These are phyloP conservation scores for Plodia interpunctella DNA, from an alignment of 1,140 invertebrate genomes.

Conservation along the genomic window DNA sequence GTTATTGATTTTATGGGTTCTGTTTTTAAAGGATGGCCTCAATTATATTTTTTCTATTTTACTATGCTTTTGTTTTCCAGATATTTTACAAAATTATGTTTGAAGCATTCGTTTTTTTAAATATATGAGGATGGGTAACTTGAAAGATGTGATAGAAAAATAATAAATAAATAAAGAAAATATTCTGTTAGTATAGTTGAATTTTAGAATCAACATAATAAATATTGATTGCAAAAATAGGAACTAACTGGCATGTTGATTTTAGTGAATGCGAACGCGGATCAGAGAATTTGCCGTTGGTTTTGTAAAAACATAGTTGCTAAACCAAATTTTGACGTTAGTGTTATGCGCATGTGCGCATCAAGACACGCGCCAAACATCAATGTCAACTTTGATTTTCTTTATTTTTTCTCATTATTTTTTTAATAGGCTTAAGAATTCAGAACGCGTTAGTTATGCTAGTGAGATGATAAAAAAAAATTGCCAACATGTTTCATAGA, in stretches of 20 bases:
- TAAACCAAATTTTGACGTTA: no score
- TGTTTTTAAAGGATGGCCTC: not conserved
- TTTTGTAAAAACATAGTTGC: no score
- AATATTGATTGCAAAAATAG: no score
- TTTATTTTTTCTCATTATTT: not conserved
- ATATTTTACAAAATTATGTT: not conserved
- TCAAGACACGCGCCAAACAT: no score
- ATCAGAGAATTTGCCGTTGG: no score
- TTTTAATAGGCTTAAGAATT: constrained; percentile 1
- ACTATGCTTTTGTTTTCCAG: not conserved
- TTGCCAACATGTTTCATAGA: constrained; percentile 10
- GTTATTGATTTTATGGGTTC: not conserved
- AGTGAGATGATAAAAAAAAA: constrained; percentile 5
- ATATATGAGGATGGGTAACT: not conserved
- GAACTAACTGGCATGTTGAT: no score
- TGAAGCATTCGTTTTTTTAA: constrained; percentile 3
- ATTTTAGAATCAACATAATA: not conserved
- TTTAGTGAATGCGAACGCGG: no score
- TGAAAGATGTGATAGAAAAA: not conserved
- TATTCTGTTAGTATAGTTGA: not conserved
- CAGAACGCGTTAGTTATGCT: constrained; percentile 9
- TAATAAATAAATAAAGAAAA: not conserved
- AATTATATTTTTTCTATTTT: no score
- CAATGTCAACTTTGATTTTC: no score
- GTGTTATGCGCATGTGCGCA: no score